phyloP scores from a whole-genome alignment of 1,140 invertebrate species.

The Camponotus pennsylvanicus region DNA sequence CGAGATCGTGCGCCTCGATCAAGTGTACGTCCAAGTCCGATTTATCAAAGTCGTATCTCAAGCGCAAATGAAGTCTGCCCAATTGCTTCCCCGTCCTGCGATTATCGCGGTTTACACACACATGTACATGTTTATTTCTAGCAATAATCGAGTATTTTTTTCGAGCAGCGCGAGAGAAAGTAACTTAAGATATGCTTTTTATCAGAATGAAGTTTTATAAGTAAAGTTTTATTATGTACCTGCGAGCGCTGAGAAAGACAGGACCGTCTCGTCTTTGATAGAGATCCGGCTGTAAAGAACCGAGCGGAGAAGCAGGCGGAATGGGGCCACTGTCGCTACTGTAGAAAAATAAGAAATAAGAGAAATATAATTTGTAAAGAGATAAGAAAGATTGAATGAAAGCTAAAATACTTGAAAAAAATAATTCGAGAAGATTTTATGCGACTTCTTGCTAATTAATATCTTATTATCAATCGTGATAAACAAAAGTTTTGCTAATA shows the following conservation, averaged over 20 bases:
- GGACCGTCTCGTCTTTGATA: constrained; percentile 92
- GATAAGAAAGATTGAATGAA: neutral
- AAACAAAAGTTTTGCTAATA: neutral
- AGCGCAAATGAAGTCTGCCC: constrained; percentile 93
- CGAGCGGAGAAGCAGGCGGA: constrained; percentile 91
- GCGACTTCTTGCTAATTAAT: neutral
- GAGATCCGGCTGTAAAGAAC: constrained; percentile 94
- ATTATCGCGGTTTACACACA: constrained; percentile 47
- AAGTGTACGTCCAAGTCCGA: constrained; percentile 95
- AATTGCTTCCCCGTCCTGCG: constrained; percentile 87
- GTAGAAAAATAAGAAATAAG: constrained; percentile 29
- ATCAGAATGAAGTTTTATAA: constrained; percentile 22
- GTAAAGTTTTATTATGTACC: constrained; percentile 65
- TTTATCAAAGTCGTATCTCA: constrained; percentile 95
- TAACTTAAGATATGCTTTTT: neutral
- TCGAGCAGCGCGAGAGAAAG: neutral
- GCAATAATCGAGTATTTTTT: neutral
- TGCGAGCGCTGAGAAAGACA: constrained; percentile 89
- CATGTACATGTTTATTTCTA: neutral
- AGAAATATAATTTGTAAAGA: neutral
- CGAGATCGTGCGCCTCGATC: constrained; percentile 94
- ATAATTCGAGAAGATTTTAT: neutral
- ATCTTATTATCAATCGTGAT: neutral
- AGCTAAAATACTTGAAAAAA: neutral
- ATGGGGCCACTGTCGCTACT: constrained; percentile 78